phyloP scores from a whole-genome alignment of 2,888 invertebrate genomes.

The Diaphora mendica region DNA sequence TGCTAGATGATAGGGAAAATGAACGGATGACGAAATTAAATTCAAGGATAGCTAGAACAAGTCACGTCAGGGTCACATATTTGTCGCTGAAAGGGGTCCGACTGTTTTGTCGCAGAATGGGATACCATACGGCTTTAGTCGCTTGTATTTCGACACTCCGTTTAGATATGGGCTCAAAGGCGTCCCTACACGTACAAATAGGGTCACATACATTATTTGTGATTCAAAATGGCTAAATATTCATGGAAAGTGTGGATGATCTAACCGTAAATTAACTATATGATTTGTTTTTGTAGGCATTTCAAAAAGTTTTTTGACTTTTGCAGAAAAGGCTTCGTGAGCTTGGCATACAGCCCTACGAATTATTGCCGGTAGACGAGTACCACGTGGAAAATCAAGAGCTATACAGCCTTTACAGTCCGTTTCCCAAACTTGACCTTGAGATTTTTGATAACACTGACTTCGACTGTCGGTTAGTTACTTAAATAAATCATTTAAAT shows the following conservation, averaged over 20 bases:
- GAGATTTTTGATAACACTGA: slow-evolving; percentile 79
- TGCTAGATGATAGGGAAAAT: neutral
- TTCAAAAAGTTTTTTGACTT: neutral
- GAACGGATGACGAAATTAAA: neutral
- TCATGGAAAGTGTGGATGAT: no score
- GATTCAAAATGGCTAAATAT: neutral
- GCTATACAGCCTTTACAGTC: slow-evolving; percentile 62
- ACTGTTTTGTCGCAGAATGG: neutral
- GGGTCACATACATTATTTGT: neutral
- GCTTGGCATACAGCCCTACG: slow-evolving; percentile 3
- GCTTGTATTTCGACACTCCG: neutral
- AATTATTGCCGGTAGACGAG: slow-evolving; percentile 1
- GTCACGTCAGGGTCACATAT: neutral
- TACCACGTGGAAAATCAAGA: neutral
- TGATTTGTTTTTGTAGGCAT: neutral
- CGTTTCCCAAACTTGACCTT: slow-evolving; percentile 71
- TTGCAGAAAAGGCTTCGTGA: slow-evolving; percentile 13
- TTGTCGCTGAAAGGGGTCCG: neutral
- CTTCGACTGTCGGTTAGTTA: slow-evolving; percentile 73
- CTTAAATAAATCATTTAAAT: neutral
- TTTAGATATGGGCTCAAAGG: neutral
- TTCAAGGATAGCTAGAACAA: neutral
- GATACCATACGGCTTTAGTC: neutral
- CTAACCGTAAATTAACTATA: no score
- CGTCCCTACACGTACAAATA: neutral